phyloP scores from a whole-genome alignment of 1,140 invertebrate species.

The Trissolcus basalis region DNA sequence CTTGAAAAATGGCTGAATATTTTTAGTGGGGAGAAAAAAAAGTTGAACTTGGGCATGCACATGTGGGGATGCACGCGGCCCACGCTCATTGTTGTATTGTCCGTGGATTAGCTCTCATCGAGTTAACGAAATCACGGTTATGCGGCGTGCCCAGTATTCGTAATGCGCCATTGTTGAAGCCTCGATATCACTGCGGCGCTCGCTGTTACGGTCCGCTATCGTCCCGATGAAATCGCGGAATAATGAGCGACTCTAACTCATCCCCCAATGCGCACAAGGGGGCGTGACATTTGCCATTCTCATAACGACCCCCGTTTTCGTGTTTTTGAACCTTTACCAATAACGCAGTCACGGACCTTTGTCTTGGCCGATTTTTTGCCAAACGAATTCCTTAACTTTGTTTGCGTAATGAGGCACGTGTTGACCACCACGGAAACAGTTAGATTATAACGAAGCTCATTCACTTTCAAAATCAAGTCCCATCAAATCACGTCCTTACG shows the following conservation, averaged over 20 bases:
- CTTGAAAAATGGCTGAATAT: background rate
- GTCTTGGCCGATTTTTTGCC: conserved; percentile 5
- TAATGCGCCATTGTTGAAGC: conserved; percentile 64
- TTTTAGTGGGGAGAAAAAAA: conserved; percentile 1
- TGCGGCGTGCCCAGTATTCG: conserved; percentile 46
- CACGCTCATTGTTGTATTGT: conserved; percentile 67
- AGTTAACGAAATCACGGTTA: conserved; percentile 62
- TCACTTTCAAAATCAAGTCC: conserved; percentile 5
- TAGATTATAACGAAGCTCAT: conserved; percentile 11
- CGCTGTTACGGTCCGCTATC: conserved; percentile 54
- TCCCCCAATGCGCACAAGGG: conserved; percentile 30
- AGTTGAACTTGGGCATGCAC: conserved; percentile 15
- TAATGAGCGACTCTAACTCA: conserved; percentile 57
- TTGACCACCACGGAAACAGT: conserved; percentile 11
- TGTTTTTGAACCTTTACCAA: conserved; percentile 35
- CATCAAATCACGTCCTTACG: conserved; percentile 1
- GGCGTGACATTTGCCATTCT: conserved; percentile 65
- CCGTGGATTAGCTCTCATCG: conserved; percentile 64
- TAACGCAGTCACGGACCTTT: conserved; percentile 23
- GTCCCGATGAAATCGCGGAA: conserved; percentile 61
- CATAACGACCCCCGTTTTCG: conserved; percentile 48
- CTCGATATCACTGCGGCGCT: conserved; percentile 58
- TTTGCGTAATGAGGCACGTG: conserved; percentile 19
- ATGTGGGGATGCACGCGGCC: conserved; percentile 48
- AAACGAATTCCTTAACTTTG: background rate